Conservation (phyloP, 2,797 vertebrate species). For the Apogon hyalosoma region DNA sequence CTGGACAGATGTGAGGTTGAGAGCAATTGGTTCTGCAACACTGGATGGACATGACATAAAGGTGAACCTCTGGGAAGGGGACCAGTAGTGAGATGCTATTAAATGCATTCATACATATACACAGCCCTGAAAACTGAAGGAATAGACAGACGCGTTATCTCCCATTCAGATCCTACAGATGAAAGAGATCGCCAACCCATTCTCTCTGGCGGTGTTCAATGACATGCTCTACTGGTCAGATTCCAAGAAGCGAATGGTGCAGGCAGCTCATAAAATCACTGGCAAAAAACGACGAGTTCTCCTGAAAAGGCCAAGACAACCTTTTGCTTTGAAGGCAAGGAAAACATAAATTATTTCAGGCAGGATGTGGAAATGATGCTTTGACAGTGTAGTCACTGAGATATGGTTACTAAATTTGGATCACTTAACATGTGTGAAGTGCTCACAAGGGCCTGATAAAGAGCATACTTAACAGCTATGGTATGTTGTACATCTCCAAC, state of each 20-base stretch:
- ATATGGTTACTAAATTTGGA: not conserved
- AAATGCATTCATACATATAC: not conserved
- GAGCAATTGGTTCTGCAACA: slow-evolving; percentile 86
- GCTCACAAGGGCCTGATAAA: not conserved
- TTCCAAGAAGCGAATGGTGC: slow-evolving; percentile 83
- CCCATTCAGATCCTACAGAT: slow-evolving; percentile 87
- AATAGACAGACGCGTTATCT: not conserved
- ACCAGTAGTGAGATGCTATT: too few relatives aligned
- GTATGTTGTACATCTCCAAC: not conserved
- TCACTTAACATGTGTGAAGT: not conserved
- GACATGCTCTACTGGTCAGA: slow-evolving; percentile 92
- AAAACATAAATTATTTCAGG: not conserved
- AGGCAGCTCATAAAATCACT: slow-evolving; percentile 83
- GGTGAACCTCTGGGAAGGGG: slow-evolving; percentile 67
- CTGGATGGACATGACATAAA: slow-evolving; percentile 86
- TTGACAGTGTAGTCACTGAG: not conserved
- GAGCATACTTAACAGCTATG: not conserved
- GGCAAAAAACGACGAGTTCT: slow-evolving; percentile 87
- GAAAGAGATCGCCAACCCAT: slow-evolving; percentile 87
- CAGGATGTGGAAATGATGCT: not conserved
- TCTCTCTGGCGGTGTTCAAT: slow-evolving; percentile 88
- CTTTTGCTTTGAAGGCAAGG: slow-evolving; percentile 90
- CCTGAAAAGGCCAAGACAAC: slow-evolving; percentile 86
- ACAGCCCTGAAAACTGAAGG: too few relatives aligned
- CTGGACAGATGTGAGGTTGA: slow-evolving; percentile 92